Conservation (phyloP, 2,888 invertebrate species). For the Lasioglossum figueresi region DNA sequence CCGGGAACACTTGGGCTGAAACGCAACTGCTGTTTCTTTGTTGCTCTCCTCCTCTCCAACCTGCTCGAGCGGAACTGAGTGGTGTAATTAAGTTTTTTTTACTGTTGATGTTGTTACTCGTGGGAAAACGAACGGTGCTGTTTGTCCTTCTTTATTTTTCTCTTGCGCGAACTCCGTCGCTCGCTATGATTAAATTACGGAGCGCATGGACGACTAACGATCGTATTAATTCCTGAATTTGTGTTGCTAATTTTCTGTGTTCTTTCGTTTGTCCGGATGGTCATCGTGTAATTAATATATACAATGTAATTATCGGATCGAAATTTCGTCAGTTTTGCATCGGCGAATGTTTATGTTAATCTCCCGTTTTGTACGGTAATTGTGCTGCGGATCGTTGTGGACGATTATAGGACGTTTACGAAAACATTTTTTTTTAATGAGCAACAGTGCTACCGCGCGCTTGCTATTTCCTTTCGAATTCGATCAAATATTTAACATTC, state of each 20-base stretch:
- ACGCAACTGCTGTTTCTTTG: neutral
- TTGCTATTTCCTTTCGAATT: no score
- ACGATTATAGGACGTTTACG: no score
- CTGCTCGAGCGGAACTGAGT: neutral
- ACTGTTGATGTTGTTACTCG: neutral
- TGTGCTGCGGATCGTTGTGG: no score
- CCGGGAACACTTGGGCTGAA: neutral
- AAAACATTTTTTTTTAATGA: neutral
- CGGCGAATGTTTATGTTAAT: no score
- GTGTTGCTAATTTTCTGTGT: neutral
- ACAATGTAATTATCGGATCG: neutral
- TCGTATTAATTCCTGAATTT: neutral
- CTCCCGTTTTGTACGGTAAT: no score
- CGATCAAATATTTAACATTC: no score
- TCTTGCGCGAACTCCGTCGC: neutral
- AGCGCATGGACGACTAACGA: neutral
- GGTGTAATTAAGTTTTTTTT: slow-evolving; percentile 9
- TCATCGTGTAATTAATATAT: neutral
- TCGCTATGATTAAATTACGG: neutral
- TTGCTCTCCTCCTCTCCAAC: neutral
- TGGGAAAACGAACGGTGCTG: neutral
- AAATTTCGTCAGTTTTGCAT: neutral
- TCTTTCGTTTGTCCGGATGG: neutral
- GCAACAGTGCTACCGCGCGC: no score
- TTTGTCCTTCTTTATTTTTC: neutral